Evolutionary conservation across 1,140 invertebrate species (phyloP), one percentile per base, ranked within the genome.

Genomic region (Bactericera cockerelli): DNA sequence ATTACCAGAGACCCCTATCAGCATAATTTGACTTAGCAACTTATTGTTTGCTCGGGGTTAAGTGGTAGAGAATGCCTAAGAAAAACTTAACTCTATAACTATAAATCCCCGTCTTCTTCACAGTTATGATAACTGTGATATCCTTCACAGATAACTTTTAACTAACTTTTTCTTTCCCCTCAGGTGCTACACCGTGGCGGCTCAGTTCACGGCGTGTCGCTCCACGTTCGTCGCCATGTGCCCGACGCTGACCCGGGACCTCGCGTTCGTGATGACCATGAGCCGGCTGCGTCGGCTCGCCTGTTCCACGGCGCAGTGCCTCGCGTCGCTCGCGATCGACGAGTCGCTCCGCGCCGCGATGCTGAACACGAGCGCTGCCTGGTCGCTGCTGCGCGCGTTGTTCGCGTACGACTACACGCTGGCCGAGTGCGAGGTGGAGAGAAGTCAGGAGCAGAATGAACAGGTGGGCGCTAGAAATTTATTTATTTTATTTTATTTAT

Each of bases 371-470:
- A 95, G 94, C 10, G 87, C 89, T 0, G 68, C 99, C 0, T 98
- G 92, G 87, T 91, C 95, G 68, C 71, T 99, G 25, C 70, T 99
- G 55, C 77, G 87, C 0, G 89, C 89, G 65, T 82, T 93, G 67
- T 96, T 99, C 71, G 84, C 86, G 49, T 99, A 98, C 70, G 97
- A 99, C 75, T 99, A 89, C 70, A 99, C 97, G 0, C 75, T 99
- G 59, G 90, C 97, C 59, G 96, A 99, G 75, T 90, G 93, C 58
- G 95, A 94, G 0, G 87, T 98, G 14, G 85, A 93, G 69, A 77
- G 84, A 60, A 82, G 78, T 64, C 83, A 88, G 68, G 83, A 87
- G 26, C 80, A 84, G 3, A 98, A 96, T 71, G 79, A 86, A 70
- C 86, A 87, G 77, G 81, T 83, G 64, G 67, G 62, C 16, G 54